A percentile compares a stretch with the other conserved stretches of the same genome.
These are phyloP conservation scores for Agonopterix heracliana DNA, from an alignment of 2,888 invertebrate genomes.

Conservation along the genomic window DNA sequence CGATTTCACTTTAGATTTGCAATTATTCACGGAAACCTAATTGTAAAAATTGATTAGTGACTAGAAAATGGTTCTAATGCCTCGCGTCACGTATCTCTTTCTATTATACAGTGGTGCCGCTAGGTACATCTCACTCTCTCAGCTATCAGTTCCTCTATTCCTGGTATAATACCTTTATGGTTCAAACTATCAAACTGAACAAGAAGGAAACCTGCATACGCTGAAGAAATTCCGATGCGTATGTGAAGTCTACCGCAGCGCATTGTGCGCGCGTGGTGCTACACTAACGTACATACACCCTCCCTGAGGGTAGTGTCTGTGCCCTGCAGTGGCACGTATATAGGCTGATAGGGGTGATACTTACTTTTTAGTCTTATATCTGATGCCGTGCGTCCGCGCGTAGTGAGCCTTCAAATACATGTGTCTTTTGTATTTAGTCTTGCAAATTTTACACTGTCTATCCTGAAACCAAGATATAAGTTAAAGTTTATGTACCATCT, in stretches of 20 bases:
- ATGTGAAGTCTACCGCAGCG: too few species aligned
- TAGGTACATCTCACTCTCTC: not conserved
- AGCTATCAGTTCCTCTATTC: not conserved
- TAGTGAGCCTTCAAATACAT: constrained; percentile 38
- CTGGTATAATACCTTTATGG: not conserved
- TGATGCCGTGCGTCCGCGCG: constrained; percentile 31
- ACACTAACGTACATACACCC: too few species aligned
- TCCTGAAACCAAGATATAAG: constrained; percentile 26
- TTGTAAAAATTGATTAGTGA: too few species aligned
- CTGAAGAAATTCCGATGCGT: too few species aligned
- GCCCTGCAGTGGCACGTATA: not conserved
- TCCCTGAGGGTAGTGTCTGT: too few species aligned
- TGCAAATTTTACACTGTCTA: constrained; percentile 37
- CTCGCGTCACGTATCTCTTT: too few species aligned
- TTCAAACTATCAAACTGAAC: not conserved
- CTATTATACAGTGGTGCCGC: too few species aligned
- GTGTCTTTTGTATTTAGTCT: constrained; percentile 28
- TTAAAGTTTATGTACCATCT: not conserved
- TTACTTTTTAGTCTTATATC: constrained; percentile 22
- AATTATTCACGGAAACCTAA: too few species aligned
- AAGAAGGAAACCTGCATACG: not conserved
- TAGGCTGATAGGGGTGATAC: not conserved
- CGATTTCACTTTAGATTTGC: too few species aligned
- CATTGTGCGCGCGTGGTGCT: too few species aligned
- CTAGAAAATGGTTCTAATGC: too few species aligned